Base-by-base conservation (phyloP, 64 coral and sea anemone species). In the Stichodactyla helianthus region DNA sequence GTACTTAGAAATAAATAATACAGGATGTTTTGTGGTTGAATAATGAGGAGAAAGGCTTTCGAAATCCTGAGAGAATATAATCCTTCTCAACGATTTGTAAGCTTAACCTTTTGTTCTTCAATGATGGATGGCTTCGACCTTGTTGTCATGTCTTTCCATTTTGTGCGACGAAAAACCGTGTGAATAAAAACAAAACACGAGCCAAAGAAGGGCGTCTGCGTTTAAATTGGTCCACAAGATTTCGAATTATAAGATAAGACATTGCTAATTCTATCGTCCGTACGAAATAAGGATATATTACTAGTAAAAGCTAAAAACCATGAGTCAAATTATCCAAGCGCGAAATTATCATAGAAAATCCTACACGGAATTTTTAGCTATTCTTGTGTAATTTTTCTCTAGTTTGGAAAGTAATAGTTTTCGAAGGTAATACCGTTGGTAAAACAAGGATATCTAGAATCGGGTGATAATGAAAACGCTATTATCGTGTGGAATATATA, bases 391-490 rank as follows among this genome's bases (percentile, higher is more conserved):
- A 3, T 28, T 74, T 74, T 74, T 14, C 4, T 9, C 8, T 9
- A 19, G 10, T 26, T 74, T 4, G 25, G 25, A 28, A 71, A 23
- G 25, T 27, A 9, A 31, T 26, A 27, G 26, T 31, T 74, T 74
- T 23, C 25, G 4, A 74, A 74, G 12, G 25, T 28, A 31, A 28
- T 28, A 74, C 25, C 2, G 62, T 31, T 74, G 68, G 68, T 74
- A 74, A 74, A 74, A 74, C 68, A 74, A 74, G 27, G 68, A 10
- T 74, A 74, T 74, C 68, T 68, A 68, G 63, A 20, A 68, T 68
- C 63, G 18, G 7, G 17, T 35, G 68, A 31, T 74, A 74, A 74
- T 74, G 9, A 74, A 74, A 31, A 74, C 25, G 11, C 23, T 74
- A 74, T 35, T 74, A 74, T 74, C 35, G 35, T 14, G n/a, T 35